A percentile compares a stretch with the other conserved stretches of the same genome.
These are phyloP conservation scores for Scotopteryx bipunctaria DNA, from an alignment of 2,888 invertebrate species.

Conservation along the genomic window DNA sequence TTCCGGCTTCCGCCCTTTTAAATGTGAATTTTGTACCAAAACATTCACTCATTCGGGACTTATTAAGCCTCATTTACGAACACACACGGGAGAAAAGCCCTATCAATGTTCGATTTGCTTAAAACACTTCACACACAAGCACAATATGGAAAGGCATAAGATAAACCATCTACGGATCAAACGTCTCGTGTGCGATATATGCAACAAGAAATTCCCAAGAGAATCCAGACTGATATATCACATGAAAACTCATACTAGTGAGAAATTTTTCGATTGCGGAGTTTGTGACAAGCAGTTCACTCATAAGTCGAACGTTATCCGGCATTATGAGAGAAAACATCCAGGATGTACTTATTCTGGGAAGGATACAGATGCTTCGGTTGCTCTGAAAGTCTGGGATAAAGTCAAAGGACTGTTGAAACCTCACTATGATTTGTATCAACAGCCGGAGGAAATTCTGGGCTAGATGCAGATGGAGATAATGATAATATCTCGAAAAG, in stretches of 20 bases:
- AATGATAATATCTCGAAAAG: too few species aligned
- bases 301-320: slow-evolving; percentile 61
- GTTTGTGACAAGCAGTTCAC: slow-evolving; percentile 62
- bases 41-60: slow-evolving; percentile 54
- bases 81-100: slow-evolving; percentile 44
- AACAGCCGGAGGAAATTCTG: slow-evolving; percentile 39
- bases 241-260: slow-evolving; percentile 59
- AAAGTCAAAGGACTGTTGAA: slow-evolving; percentile 43
- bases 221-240: slow-evolving; percentile 66
- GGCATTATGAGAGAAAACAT: slow-evolving; percentile 66
- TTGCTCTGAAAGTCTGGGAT: slow-evolving; percentile 59
- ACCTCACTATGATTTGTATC: slow-evolving; percentile 27
- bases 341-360: slow-evolving; percentile 52
- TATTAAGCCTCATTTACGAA: slow-evolving; percentile 54
- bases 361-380: slow-evolving; percentile 59
- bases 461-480: too few species aligned
- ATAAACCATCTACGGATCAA: slow-evolving; percentile 56
- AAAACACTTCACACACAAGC: slow-evolving; percentile 60
- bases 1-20: slow-evolving; percentile 45
- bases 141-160: slow-evolving; percentile 63
- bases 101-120: slow-evolving; percentile 36
- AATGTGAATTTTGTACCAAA: slow-evolving; percentile 55
- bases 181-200: slow-evolving; percentile 59
- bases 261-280: slow-evolving; percentile 58
- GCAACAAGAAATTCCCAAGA: slow-evolving; percentile 60